A percentile compares a stretch with the other conserved stretches of the same genome.
Evolutionary conservation across 2,113 vertebrate genomes (phyloP).

Genomic region (Scortum barcoo): DNA sequence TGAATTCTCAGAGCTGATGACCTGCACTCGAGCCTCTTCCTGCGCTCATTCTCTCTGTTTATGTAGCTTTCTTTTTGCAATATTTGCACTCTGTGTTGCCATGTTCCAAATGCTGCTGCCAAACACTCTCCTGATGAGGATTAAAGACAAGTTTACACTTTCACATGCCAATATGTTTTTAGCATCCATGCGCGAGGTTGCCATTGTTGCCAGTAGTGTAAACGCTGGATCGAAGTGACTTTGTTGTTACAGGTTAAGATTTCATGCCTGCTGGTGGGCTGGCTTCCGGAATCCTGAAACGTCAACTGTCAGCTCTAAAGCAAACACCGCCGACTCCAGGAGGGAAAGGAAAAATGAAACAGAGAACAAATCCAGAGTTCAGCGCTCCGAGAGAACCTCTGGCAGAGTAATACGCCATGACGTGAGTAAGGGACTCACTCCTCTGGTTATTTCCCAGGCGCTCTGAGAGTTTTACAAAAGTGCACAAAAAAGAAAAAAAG

Average conservation of each 20-base stretch:
- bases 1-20: slow-evolving; percentile 58
- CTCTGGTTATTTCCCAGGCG: slow-evolving; percentile 76
- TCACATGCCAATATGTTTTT: slow-evolving; percentile 22
- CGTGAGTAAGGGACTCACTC: slow-evolving; percentile 65
- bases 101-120: neutral
- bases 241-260: slow-evolving; percentile 81
- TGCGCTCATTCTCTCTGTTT: slow-evolving; percentile 25
- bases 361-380: slow-evolving; percentile 62
- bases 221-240: slow-evolving; percentile 55
- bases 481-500: slow-evolving; percentile 56
- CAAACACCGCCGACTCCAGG: slow-evolving; percentile 75
- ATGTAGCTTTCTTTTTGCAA: neutral
- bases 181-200: slow-evolving; percentile 43
- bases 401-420: slow-evolving; percentile 66
- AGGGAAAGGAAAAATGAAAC: slow-evolving; percentile 64
- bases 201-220: slow-evolving; percentile 53
- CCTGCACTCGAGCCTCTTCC: slow-evolving; percentile 43
- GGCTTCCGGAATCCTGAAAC: slow-evolving; percentile 71
- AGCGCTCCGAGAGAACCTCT: slow-evolving; percentile 54
- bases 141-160: slow-evolving; percentile 36
- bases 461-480: slow-evolving; percentile 75
- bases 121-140: slow-evolving; percentile 14
- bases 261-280: slow-evolving; percentile 77
- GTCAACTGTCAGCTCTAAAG: slow-evolving; percentile 78
- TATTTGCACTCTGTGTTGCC: slow-evolving; percentile 12